Evolutionary conservation across 1,140 invertebrate genomes (phyloP).

Genomic region (Conus betulinus): DNA sequence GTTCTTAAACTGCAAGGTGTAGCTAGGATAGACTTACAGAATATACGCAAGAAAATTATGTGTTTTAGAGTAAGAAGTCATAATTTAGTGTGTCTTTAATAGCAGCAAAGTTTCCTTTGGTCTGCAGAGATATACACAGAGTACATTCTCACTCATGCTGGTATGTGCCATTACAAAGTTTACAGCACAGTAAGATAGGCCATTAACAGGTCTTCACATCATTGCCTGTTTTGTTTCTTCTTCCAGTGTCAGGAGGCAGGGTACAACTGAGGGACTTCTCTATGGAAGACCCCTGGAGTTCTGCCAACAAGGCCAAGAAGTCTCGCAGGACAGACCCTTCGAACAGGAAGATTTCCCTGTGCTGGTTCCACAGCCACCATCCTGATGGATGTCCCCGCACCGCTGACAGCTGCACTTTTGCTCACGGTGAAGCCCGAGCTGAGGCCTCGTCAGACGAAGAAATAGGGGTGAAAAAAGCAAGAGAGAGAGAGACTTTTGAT

Average conservation of each 20-base stretch:
- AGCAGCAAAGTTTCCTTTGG: no score
- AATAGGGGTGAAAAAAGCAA: background rate
- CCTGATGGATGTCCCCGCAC: slow-evolving; percentile 89
- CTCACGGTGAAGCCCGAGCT: slow-evolving; percentile 78
- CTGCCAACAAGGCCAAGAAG: slow-evolving; percentile 43
- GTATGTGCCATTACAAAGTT: no score
- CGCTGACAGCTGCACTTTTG: slow-evolving; percentile 83
- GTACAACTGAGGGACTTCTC: slow-evolving; percentile 82
- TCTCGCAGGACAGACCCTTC: slow-evolving; percentile 64
- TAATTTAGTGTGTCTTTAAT: no score
- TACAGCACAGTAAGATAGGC: no score
- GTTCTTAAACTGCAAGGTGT: no score
- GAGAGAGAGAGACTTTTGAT: no score
- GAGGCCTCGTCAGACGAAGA: slow-evolving; percentile 23
- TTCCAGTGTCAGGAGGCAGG: slow-evolving; percentile 80
- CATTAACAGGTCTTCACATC: background rate
- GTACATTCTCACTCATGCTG: no score
- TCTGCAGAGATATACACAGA: no score
- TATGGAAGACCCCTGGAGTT: slow-evolving; percentile 53
- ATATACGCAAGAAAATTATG: no score
- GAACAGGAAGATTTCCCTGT: slow-evolving; percentile 80
- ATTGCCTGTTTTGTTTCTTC: background rate
- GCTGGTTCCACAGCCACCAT: slow-evolving; percentile 92
- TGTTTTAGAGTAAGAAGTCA: no score
- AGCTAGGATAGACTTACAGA: no score